Evolutionary conservation across 2,113 vertebrate genomes (phyloP).

Genomic region (Morone saxatilis): DNA sequence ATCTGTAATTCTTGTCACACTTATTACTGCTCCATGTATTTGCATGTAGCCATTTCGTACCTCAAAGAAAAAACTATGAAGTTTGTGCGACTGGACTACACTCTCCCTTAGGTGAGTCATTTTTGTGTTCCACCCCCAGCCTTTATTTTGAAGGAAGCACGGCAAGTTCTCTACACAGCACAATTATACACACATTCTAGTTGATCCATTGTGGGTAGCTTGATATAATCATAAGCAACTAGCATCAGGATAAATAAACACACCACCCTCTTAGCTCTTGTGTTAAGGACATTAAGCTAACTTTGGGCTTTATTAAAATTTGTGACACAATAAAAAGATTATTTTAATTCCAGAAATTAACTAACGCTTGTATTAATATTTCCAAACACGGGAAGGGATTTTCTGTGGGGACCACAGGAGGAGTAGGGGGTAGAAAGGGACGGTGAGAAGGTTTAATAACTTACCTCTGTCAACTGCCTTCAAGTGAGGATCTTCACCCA

Average conservation of each 20-base stretch:
- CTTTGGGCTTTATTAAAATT: neutral
- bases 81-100: neutral
- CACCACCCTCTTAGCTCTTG: neutral
- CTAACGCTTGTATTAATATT: neutral
- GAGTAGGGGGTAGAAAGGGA: neutral
- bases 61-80: neutral
- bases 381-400: neutral
- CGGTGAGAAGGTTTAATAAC: constrained; percentile 53
- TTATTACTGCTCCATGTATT: neutral
- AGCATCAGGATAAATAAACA: neutral
- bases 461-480: constrained; percentile 75
- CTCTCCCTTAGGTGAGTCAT: neutral
- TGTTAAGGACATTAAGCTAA: neutral
- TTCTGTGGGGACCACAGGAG: neutral
- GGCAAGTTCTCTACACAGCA: constrained; percentile 17
- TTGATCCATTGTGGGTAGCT: neutral
- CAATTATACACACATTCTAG: constrained; percentile 8
- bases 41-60: neutral
- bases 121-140: neutral
- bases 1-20: neutral
- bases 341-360: neutral
- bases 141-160: constrained; percentile 7
- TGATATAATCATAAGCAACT: neutral
- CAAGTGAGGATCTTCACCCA: constrained; percentile 70
- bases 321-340: neutral